A percentile compares a stretch with the other conserved stretches of the same genome.
These are phyloP conservation scores for Teleopsis dalmanni DNA, from an alignment of 1,140 invertebrate genomes.

Conservation along the genomic window DNA sequence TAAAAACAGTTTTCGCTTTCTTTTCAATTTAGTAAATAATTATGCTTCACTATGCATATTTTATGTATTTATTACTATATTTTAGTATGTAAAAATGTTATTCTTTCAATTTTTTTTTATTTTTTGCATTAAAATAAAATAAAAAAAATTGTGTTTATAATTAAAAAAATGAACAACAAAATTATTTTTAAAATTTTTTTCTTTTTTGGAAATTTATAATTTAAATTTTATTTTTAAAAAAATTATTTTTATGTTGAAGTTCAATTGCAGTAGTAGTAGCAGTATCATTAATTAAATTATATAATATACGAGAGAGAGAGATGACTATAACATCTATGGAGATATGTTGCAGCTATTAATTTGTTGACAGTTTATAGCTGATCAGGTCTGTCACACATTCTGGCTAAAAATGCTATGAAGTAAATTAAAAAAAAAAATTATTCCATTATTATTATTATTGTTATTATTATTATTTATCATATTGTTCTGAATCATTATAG, in stretches of 20 bases:
- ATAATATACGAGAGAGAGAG: constrained; percentile 44
- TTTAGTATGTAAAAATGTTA: no score
- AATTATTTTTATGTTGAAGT: constrained; percentile 19
- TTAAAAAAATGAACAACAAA: constrained; percentile 31
- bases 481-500: no score
- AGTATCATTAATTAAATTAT: not conserved
- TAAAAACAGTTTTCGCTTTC: no score
- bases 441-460: no score
- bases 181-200: constrained; percentile 36
- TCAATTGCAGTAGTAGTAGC: constrained; percentile 4
- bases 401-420: constrained; percentile 59
- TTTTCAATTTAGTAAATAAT: no score
- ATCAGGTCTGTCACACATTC: constrained; percentile 57
- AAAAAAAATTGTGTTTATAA: constrained; percentile 3
- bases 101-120: not conserved
- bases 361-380: constrained; percentile 30
- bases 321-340: constrained; percentile 45
- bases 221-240: constrained; percentile 37
- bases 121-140: constrained; percentile 6
- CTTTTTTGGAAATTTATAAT: constrained; percentile 34
- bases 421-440: constrained; percentile 11
- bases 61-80: constrained; percentile 1
- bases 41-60: not conserved
- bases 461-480: no score
- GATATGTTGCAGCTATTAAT: constrained; percentile 43